Evolutionary conservation across 2,113 vertebrate genomes (phyloP).

Genomic region (Bucco capensis): DNA sequence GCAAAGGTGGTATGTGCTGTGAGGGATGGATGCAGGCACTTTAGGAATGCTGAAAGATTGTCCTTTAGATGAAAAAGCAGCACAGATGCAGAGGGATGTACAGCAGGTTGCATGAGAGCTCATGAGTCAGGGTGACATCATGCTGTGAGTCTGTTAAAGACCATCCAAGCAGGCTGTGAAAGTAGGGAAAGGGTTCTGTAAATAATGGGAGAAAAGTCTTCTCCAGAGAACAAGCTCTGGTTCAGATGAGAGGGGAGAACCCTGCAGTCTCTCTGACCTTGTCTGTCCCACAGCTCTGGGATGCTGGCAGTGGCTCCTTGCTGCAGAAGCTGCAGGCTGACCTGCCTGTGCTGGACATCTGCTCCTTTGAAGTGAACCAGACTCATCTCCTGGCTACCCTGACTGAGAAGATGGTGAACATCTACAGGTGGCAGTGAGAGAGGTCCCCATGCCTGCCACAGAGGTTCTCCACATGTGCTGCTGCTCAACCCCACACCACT

Average conservation of each 20-base stretch:
- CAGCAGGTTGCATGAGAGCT: background rate
- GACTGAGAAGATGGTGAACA: conserved; percentile 88
- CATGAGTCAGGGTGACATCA: rapidly evolving
- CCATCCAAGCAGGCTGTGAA: background rate
- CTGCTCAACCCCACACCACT: background rate
- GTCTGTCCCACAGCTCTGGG: conserved; percentile 84
- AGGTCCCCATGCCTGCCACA: rapidly evolving
- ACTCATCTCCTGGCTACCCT: conserved; percentile 85
- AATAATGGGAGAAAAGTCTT: background rate
- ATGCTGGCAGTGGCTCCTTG: conserved; percentile 82
- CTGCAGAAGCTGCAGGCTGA: conserved; percentile 88
- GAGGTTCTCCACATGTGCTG: background rate
- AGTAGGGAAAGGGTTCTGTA: background rate
- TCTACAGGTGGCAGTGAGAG: conserved; percentile 90
- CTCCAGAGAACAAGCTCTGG: background rate
- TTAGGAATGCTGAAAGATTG: background rate
- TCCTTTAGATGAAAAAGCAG: background rate
- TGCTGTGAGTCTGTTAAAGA: background rate
- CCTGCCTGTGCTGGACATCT: conserved; percentile 89
- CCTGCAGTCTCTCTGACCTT: background rate
- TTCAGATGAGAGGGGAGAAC: background rate
- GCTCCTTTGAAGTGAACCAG: conserved; percentile 83
- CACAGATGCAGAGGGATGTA: background rate
- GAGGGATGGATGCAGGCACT: background rate
- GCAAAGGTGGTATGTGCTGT: rapidly evolving